Conservation (phyloP, 2,113 vertebrate species). For the Xiphophorus hellerii region DNA sequence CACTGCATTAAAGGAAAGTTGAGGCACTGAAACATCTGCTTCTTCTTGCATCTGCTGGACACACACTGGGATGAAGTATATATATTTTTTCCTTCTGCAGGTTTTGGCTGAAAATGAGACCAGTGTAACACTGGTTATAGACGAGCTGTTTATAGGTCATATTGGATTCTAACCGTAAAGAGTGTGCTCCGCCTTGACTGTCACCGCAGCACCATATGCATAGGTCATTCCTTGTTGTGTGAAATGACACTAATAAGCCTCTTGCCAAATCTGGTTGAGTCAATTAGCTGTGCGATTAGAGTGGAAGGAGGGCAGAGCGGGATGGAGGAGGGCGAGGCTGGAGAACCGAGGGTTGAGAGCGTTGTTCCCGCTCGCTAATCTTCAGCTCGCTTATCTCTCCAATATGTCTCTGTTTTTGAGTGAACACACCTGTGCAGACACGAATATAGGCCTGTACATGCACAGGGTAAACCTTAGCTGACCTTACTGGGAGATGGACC, state of each 20-base stretch:
- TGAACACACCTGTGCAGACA: constrained; percentile 11
- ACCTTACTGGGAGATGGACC: not conserved
- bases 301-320: constrained; percentile 14
- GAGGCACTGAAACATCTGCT: not conserved
- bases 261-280: constrained; percentile 78
- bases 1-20: not conserved
- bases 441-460: not conserved
- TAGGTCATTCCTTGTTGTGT: constrained; percentile 66
- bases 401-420: constrained; percentile 42
- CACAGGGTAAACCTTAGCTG: not conserved
- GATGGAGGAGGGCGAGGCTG: not conserved
- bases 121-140: not conserved
- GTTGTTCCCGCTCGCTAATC: constrained; percentile 42
- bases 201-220: constrained; percentile 35
- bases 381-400: constrained; percentile 51
- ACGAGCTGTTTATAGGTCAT: not conserved
- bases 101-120: not conserved
- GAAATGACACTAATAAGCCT: constrained; percentile 69
- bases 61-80: not conserved
- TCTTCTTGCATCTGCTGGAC: not conserved
- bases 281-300: constrained; percentile 74
- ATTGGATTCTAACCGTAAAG: constrained; percentile 23
- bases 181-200: constrained; percentile 20
- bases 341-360: not conserved
- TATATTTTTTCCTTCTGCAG: not conserved